Conservation (phyloP, 2,888 invertebrate species). For the Nycteola revayana region DNA sequence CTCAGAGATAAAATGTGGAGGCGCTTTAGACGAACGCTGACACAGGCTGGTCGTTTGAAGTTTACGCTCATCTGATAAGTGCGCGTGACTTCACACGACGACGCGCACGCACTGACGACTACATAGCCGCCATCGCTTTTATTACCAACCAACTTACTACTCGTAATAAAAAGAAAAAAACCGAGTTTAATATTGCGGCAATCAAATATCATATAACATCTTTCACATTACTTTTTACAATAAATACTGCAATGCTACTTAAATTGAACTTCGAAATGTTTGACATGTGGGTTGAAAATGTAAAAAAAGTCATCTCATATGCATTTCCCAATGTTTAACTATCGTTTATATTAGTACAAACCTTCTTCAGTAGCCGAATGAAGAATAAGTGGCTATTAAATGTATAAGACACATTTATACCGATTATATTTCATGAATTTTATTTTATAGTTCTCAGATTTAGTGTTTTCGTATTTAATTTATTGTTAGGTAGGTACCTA, state of each 20-base stretch:
- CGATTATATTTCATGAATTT: constrained; percentile 59
- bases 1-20: constrained; percentile 4
- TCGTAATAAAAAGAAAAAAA: constrained; percentile 12
- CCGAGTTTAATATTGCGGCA: not conserved
- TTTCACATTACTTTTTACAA: not conserved
- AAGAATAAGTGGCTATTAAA: constrained; percentile 63
- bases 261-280: constrained; percentile 9
- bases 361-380: constrained; percentile 67
- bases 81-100: constrained; percentile 49
- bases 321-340: constrained; percentile 31
- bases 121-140: constrained; percentile 34
- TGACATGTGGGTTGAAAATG: constrained; percentile 26
- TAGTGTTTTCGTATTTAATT: constrained; percentile 22
- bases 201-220: not conserved
- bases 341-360: constrained; percentile 36
- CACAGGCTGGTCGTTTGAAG: constrained; percentile 22
- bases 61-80: constrained; percentile 50
- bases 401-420: constrained; percentile 61
- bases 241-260: constrained; percentile 1
- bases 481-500: too few species aligned
- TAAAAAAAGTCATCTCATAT: constrained; percentile 32
- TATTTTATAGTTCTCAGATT: constrained; percentile 62
- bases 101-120: constrained; percentile 16
- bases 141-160: constrained; percentile 23
- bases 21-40: constrained; percentile 13